A percentile compares a stretch with the other conserved stretches of the same genome.
Conservation (phyloP, 2,888 invertebrate species). For the Parnassius apollo region DNA sequence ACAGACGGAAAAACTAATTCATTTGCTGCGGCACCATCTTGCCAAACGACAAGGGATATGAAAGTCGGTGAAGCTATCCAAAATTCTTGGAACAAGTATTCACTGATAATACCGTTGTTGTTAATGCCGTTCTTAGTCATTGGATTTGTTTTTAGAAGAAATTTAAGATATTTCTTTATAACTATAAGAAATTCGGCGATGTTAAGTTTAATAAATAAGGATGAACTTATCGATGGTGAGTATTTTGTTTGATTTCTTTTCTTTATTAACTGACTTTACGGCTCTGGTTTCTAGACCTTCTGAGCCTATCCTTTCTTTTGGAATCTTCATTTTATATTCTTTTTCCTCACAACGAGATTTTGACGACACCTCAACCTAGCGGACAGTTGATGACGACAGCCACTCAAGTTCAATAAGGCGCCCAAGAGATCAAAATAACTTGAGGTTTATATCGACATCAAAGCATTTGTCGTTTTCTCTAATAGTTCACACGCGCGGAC, state of each 20-base stretch:
- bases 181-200: conserved; percentile 80
- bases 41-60: conserved; percentile 37
- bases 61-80: conserved; percentile 32
- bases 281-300: no score
- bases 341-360: no score
- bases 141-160: conserved; percentile 62
- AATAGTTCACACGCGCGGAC: no score
- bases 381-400: no score
- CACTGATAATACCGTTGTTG: conserved; percentile 43
- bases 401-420: no score
- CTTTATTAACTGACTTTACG: no score
- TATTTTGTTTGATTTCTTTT: conserved; percentile 18
- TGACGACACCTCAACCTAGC: no score
- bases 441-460: no score
- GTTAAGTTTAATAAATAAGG: conserved; percentile 76
- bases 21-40: conserved; percentile 41
- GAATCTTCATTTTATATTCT: no score
- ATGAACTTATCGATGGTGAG: conserved; percentile 55
- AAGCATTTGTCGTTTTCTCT: no score
- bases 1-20: conserved; percentile 38
- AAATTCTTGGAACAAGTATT: conserved; percentile 32
- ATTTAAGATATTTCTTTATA: conserved; percentile 81
- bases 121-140: conserved; percentile 42
- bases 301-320: no score
- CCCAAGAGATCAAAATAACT: no score